Conservation (phyloP, 2,113 vertebrate species). For the Dasyornis broadbenti region DNA sequence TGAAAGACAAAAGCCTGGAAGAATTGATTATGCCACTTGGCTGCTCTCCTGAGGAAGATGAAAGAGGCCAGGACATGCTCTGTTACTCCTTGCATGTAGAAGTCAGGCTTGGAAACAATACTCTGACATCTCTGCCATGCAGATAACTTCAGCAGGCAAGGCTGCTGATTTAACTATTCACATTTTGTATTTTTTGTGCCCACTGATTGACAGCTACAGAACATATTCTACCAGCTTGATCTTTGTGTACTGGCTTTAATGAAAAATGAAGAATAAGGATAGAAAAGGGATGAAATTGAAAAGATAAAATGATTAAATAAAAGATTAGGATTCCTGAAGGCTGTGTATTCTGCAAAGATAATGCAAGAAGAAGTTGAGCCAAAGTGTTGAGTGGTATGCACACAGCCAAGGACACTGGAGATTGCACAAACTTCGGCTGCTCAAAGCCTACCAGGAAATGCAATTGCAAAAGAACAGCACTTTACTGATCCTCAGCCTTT, state of each 20-base stretch:
- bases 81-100: conserved; percentile 61
- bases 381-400: not conserved
- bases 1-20: conserved; percentile 69
- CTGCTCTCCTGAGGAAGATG: conserved; percentile 70
- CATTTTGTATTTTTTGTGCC: conserved; percentile 44
- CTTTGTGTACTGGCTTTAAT: conserved; percentile 46
- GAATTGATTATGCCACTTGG: conserved; percentile 72
- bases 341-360: not conserved
- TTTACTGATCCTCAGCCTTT: not conserved
- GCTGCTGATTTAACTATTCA: conserved; percentile 60
- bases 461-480: not conserved
- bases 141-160: conserved; percentile 60
- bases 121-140: conserved; percentile 70
- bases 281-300: not conserved
- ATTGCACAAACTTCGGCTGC: not conserved
- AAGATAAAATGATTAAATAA: conserved; percentile 22
- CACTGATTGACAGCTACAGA: conserved; percentile 69
- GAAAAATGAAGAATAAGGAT: conserved; percentile 23
- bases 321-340: not conserved
- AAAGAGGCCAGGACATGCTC: conserved; percentile 70
- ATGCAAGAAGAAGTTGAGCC: not conserved
- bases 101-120: conserved; percentile 63
- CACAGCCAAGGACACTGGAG: not conserved
- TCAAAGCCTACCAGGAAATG: not conserved
- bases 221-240: conserved; percentile 41